phyloP scores from a whole-genome alignment of 2,113 vertebrate species.

The Periophthalmus modestus region DNA sequence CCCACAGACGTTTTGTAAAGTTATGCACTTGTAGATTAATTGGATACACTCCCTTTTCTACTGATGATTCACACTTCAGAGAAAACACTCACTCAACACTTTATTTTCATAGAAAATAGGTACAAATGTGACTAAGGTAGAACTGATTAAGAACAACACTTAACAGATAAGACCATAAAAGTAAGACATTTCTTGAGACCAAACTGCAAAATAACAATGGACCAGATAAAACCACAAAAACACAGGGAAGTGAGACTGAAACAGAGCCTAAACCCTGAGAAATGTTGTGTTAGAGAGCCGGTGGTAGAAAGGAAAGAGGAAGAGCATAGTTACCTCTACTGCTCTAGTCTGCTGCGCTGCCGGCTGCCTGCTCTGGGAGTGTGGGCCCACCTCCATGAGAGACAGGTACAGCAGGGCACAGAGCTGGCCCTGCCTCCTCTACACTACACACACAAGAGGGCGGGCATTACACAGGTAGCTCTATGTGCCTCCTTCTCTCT shows the following conservation, averaged over 20 bases:
- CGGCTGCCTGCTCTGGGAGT: slow-evolving; percentile 68
- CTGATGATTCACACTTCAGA: slow-evolving; percentile 31
- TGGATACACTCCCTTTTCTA: slow-evolving; percentile 14
- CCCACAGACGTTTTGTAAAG: neutral
- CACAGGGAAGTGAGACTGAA: slow-evolving; percentile 50
- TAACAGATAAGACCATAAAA: no score
- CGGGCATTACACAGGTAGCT: slow-evolving; percentile 60
- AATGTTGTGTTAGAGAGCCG: slow-evolving; percentile 28
- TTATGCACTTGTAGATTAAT: neutral
- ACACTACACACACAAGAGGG: slow-evolving; percentile 46
- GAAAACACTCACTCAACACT: slow-evolving; percentile 28
- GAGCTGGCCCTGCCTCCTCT: slow-evolving; percentile 61
- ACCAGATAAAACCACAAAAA: neutral
- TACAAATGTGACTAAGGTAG: neutral
- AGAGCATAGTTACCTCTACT: slow-evolving; percentile 69
- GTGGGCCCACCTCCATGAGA: slow-evolving; percentile 73
- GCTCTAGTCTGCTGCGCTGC: slow-evolving; percentile 60
- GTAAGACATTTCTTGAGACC: neutral
- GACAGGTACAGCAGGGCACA: slow-evolving; percentile 76
- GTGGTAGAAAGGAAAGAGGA: slow-evolving; percentile 49
- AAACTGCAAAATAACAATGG: neutral
- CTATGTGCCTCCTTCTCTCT: slow-evolving; percentile 4
- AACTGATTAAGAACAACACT: neutral
- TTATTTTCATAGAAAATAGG: slow-evolving; percentile 27
- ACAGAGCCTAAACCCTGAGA: slow-evolving; percentile 31